Evolutionary conservation across 2,888 invertebrate species (phyloP).

Genomic region (Drosophila hawaiiensis): DNA sequence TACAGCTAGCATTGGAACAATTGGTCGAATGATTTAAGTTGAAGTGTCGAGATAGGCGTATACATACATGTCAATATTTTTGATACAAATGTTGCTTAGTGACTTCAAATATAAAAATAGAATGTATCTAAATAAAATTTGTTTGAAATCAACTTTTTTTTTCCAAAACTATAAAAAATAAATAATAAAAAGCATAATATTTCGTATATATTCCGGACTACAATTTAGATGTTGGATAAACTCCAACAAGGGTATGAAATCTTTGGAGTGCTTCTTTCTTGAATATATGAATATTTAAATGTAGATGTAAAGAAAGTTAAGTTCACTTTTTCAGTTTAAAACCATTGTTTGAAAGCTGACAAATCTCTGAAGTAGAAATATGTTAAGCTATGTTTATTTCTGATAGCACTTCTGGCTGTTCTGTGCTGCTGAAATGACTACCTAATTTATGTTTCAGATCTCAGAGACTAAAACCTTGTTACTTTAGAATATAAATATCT

Average conservation of each 20-base stretch:
- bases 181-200: background rate
- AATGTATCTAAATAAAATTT: background rate
- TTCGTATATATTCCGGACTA: background rate
- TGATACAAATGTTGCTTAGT: background rate
- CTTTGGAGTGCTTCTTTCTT: background rate
- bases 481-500: too few relatives aligned
- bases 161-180: background rate
- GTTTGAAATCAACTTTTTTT: background rate
- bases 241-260: background rate
- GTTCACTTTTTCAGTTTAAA: background rate
- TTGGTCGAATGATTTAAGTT: background rate
- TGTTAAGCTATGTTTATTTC: too few relatives aligned
- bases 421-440: too few relatives aligned
- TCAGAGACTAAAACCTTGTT: too few relatives aligned
- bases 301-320: background rate
- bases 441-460: too few relatives aligned
- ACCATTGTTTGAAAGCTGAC: background rate
- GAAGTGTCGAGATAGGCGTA: background rate
- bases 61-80: background rate
- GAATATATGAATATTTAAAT: background rate
- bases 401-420: too few relatives aligned
- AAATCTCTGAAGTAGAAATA: background rate
- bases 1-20: background rate
- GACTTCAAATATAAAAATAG: background rate
- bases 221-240: background rate